These are phyloP conservation scores for Limonius californicus DNA, from an alignment of 1,140 invertebrate species.

Conservation along the genomic window DNA sequence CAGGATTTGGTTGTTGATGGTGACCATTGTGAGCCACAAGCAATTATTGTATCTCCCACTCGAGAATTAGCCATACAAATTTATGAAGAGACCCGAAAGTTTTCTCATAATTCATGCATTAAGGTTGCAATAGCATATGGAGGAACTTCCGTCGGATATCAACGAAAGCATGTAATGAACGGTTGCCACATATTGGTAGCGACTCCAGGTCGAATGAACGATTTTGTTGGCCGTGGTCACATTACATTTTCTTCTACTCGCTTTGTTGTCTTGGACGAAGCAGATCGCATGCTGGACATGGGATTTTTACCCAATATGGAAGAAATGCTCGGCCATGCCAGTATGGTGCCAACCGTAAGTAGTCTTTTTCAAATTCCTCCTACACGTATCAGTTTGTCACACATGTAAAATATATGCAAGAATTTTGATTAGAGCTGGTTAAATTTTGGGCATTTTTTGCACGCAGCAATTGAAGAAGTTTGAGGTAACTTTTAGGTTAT, in stretches of 20 bases:
- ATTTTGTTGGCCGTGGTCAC: conserved; percentile 75
- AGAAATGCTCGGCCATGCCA: conserved; percentile 67
- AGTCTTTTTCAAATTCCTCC: too few relatives aligned
- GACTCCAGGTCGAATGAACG: conserved; percentile 86
- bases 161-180: conserved; percentile 58
- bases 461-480: neutral
- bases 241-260: conserved; percentile 69
- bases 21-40: conserved; percentile 57
- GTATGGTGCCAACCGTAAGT: conserved; percentile 65
- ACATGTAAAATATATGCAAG: neutral
- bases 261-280: conserved; percentile 91
- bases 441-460: neutral
- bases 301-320: conserved; percentile 78
- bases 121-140: conserved; percentile 78
- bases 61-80: conserved; percentile 90
- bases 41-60: conserved; percentile 83
- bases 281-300: conserved; percentile 94
- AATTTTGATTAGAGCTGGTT: neutral
- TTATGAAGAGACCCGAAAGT: conserved; percentile 80
- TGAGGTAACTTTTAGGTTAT: neutral
- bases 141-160: conserved; percentile 73
- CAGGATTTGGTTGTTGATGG: conserved; percentile 50
- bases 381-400: too few relatives aligned
- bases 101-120: conserved; percentile 69
- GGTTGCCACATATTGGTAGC: conserved; percentile 92